These are phyloP conservation scores for Anoplius nigerrimus DNA, from an alignment of 2,888 invertebrate species.

Conservation along the genomic window DNA sequence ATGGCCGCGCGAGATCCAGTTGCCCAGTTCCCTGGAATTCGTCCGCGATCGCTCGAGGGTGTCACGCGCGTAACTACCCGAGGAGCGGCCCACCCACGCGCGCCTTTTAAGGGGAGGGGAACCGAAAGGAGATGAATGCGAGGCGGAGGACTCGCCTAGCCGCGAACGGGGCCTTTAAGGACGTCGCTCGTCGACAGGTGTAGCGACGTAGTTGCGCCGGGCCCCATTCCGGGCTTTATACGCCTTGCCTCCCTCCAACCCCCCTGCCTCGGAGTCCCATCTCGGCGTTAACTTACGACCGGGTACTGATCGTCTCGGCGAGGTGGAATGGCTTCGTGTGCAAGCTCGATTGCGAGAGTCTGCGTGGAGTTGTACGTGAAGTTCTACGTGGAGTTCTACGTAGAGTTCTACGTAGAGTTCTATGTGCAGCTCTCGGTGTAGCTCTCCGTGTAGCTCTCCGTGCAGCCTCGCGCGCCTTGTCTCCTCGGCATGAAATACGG, in stretches of 20 bases:
- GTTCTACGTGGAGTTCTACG: slow-evolving; percentile 2
- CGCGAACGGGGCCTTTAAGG: slow-evolving; percentile 15
- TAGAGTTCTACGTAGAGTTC: background rate
- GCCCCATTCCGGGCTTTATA: slow-evolving; percentile 6
- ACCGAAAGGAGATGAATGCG: slow-evolving; percentile 36
- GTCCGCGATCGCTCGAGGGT: background rate
- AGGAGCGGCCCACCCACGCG: slow-evolving; percentile 63
- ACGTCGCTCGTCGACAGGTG: slow-evolving; percentile 17
- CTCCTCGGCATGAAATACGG: slow-evolving; percentile 35
- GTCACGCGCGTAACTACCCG: slow-evolving; percentile 55
- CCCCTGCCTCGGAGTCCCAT: slow-evolving; percentile 19
- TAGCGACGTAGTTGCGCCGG: no score
- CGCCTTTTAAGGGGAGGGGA: slow-evolving; percentile 50
- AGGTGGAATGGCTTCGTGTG: no score
- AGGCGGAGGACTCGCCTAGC: background rate
- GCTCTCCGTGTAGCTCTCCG: no score
- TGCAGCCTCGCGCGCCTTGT: background rate
- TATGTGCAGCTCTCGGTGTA: no score
- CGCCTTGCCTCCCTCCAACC: slow-evolving; percentile 15
- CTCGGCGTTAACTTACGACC: slow-evolving; percentile 37
- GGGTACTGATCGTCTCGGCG: slow-evolving; percentile 18
- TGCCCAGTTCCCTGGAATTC: slow-evolving; percentile 47
- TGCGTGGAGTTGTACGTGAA: slow-evolving; percentile 1
- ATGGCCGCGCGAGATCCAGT: slow-evolving; percentile 33
- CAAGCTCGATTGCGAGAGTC: no score